Conservation (phyloP, 2,888 invertebrate species). For the Galeruca laticollis region DNA sequence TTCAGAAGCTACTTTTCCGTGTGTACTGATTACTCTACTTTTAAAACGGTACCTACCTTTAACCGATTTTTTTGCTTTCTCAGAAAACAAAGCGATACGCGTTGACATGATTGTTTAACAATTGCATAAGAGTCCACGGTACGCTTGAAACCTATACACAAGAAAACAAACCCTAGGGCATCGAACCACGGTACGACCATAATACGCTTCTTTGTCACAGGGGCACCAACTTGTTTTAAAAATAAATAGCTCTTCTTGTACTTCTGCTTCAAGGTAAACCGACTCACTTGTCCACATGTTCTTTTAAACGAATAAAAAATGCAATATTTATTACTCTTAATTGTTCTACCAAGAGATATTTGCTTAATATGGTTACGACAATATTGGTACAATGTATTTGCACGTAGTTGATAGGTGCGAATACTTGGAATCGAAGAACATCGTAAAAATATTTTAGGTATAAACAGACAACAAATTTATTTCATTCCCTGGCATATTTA, state of each 20-base stretch:
- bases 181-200: conserved; percentile 32
- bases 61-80: neutral
- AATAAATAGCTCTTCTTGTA: conserved; percentile 36
- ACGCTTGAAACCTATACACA: conserved; percentile 21
- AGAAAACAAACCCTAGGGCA: conserved; percentile 39
- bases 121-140: conserved; percentile 35
- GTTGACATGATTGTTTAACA: conserved; percentile 27
- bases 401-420: neutral
- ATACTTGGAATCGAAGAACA: conserved; percentile 5
- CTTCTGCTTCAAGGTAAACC: conserved; percentile 35
- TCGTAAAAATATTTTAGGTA: conserved; percentile 4
- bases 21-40: neutral
- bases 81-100: conserved; percentile 1
- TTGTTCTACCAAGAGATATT: conserved; percentile 30
- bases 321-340: conserved; percentile 34
- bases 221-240: conserved; percentile 41
- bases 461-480: neutral
- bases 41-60: neutral
- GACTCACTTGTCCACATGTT: conserved; percentile 38
- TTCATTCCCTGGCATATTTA: neutral
- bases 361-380: conserved; percentile 32
- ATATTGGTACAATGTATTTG: conserved; percentile 25
- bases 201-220: conserved; percentile 41
- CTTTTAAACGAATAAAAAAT: conserved; percentile 26
- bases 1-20: neutral